Base-by-base conservation (phyloP, 1,140 invertebrate species). In the Aphaenogaster ashmeadi region DNA sequence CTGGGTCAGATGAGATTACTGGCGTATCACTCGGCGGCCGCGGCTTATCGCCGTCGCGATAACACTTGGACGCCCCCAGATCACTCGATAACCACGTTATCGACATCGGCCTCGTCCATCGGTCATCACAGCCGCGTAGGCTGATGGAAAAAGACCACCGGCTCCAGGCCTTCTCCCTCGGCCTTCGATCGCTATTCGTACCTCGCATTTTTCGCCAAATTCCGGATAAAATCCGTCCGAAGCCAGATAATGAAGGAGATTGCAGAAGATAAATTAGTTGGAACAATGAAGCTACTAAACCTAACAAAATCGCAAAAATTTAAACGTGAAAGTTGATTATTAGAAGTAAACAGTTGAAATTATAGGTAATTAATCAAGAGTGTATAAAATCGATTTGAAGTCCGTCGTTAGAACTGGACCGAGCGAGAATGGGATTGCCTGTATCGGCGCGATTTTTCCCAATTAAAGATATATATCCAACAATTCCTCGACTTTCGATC, bases 11-110 rank as follows among this genome's bases (percentile, higher is more conserved):
- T 94, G 93, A 95, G 95, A 95, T 95, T 94, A 80, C 81, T 66
- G 44, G 91, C 91, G 87, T 95, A 95, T 94, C 94, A 88, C 79
- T 91, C 83, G 71, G 83, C 86, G 75, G 89, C 81, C 80, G 86
- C 64, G 88, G 71, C 92, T 95, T 95, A 95, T 95, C 94, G 44
- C 21, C 83, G n/a, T 66, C 62, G 54, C 67, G 95, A 95, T 95
- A 95, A 95, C 94, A 95, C 92, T 95, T 92, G 92, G 91, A 95
- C 94, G 94, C 95, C 95, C 95, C 94, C 94, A 95, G 95, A 95
- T 95, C 93, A 93, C 77, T 93, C 91, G 95, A 95, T 95, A 95
- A 94, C 93, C 90, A 92, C 88, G 87, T 89, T 94, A 95, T 94
- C 94, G 91, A 91, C 93, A 94, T 93, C 93, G 91, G 75, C 92